Base-by-base conservation (phyloP, 2,888 invertebrate genomes). In the Macaria notata region DNA sequence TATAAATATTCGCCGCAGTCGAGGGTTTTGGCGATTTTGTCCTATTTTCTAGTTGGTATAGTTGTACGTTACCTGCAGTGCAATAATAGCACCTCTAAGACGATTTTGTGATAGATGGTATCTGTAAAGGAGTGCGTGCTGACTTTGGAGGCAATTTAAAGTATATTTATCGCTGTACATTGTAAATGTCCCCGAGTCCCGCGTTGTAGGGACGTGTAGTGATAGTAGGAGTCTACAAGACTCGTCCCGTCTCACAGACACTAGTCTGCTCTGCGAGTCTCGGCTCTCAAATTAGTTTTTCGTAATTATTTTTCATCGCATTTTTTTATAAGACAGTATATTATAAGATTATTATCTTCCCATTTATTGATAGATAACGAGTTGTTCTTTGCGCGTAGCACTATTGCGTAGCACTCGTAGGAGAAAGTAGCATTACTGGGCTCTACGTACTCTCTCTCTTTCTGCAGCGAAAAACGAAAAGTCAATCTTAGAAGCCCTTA, bases 21-120 rank as follows among this genome's bases (percentile, higher is more conserved):
- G 19, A 19, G 19, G 2, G 19, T 9, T 36, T 49, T 38, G 39
- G 9, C 31, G 31, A 42, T 31, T 36, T 36, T 5, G 39, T 31
- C 31, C 39, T 50, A 19, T 48, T 45, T 52, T 46, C 6, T 51
- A 48, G 46, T 36, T 31, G 9, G 29, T 43, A 8, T 39, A 48
- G 46, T 31, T 9, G 38, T 48, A 49, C 49, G 49, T 59, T 49
- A 53, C 47, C 54, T 59, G 39, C 54, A 48, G 43, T 54, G 62
- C 59, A 63, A 63, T 62, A 62, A 48, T 54, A 63, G 57, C 51
- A 48, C 9, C 51, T 43, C 3, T 50, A 56, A 51, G 48, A 47
- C 50, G 56, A 59, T 56, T 59, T 63, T 65, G 62, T 65, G 65
- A 65, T 63, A 62, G 58, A 19, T 38, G 43, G 43, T 46, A 49